phyloP scores from a whole-genome alignment of 2,888 invertebrate species.

The Sepiola atlantica region DNA sequence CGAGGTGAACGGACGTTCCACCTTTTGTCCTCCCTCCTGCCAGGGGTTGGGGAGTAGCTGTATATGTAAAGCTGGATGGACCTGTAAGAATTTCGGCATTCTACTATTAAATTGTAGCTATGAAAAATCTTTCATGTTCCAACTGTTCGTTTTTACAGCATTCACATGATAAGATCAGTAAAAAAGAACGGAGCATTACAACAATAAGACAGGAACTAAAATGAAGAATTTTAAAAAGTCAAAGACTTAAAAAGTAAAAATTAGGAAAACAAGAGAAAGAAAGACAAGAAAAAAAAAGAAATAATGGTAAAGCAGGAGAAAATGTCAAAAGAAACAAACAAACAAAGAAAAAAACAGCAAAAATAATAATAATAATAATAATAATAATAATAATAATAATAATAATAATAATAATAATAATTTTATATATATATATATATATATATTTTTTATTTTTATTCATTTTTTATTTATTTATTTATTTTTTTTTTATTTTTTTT shows the following conservation, averaged over 20 bases:
- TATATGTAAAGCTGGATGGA: background rate
- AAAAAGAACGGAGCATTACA: background rate
- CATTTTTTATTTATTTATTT: no score
- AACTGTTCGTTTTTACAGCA: no score
- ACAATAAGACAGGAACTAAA: background rate
- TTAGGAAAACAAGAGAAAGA: background rate
- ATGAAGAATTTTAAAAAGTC: background rate
- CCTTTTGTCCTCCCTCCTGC: no score
- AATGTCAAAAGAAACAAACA: no score
- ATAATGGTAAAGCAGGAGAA: no score
- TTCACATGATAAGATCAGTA: no score
- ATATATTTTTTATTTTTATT: no score
- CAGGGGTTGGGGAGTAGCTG: background rate
- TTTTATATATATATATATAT: no score
- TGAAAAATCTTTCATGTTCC: no score
- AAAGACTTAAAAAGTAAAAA: background rate
- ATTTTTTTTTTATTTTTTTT: no score
- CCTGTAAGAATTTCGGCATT: background rate
- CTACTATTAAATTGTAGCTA: no score
- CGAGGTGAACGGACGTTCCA: no score
- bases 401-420: background rate
- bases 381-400: background rate
- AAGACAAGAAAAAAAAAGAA: background rate
- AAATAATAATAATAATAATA: background rate
- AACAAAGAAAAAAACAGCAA: background rate